A percentile compares a stretch with the other conserved stretches of the same genome.
Evolutionary conservation across 2,888 invertebrate genomes (phyloP).

Genomic region (Hirtodrosophila confusa): DNA sequence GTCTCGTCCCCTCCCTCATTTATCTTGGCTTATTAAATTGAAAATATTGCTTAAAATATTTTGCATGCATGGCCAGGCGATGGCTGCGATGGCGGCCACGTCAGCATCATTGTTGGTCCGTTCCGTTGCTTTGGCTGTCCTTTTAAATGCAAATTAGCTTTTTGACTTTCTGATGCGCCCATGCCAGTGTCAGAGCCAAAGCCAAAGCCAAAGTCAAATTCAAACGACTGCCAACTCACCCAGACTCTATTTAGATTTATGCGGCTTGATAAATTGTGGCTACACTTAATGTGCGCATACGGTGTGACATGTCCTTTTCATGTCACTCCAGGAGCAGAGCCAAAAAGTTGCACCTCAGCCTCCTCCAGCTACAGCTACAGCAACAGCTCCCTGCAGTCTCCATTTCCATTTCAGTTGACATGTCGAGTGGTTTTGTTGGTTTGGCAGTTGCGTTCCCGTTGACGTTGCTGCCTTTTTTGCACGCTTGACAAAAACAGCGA

Average conservation of each 20-base stretch:
- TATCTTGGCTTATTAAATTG: constrained; percentile 80
- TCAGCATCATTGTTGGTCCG: constrained; percentile 61
- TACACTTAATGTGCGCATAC: constrained; percentile 78
- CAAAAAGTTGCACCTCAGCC: constrained; percentile 60
- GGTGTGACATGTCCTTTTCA: constrained; percentile 78
- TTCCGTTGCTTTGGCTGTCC: constrained; percentile 58
- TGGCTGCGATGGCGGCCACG: constrained; percentile 22
- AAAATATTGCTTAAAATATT: constrained; percentile 71
- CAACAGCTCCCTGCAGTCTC: neutral
- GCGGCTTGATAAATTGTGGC: constrained; percentile 79
- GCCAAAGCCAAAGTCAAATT: constrained; percentile 26
- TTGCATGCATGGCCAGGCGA: constrained; percentile 40
- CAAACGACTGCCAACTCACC: constrained; percentile 46
- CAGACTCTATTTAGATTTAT: constrained; percentile 79
- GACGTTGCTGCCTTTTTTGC: constrained; percentile 58
- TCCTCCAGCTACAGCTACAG: neutral
- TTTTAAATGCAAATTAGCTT: constrained; percentile 80
- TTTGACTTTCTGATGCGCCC: constrained; percentile 77
- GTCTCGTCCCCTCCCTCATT: constrained; percentile 56
- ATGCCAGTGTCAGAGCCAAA: constrained; percentile 45
- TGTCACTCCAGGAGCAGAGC: constrained; percentile 63
- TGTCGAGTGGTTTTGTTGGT: constrained; percentile 77
- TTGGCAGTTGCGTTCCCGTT: constrained; percentile 48
- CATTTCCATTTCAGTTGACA: constrained; percentile 69
- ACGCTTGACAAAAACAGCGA: constrained; percentile 68